Base-by-base conservation (phyloP, 1,140 invertebrate genomes). In the Heliconius melpomene region DNA sequence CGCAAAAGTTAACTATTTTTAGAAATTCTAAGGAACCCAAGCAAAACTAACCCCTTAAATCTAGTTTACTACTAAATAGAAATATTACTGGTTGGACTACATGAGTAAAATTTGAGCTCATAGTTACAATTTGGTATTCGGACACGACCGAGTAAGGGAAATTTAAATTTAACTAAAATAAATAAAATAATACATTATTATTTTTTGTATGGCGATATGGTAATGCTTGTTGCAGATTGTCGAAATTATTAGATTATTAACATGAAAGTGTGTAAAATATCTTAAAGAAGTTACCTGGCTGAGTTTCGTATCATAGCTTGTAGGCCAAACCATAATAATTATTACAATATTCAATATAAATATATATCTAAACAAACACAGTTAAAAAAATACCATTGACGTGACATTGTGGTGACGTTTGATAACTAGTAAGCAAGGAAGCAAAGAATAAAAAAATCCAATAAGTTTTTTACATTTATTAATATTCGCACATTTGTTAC, bases 281-380 rank as follows among this genome's bases (percentile, higher is more conserved):
- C 36, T 5, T 71, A 7, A 72, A 72, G n/a, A 38, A 20, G 0
- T 20, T 85, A 93, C 91, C 82, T 91, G 89, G 38, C 79, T 81
- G 70, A 93, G 81, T 81, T 87, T 90, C 9, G 52, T 74, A 84
- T 93, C 91, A 70, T 70, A 52, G 32, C 83, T 80, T 20, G 91
- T 93, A 29, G 91, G 91, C 91, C 91, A 93, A 40, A 91, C 89
- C 91, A 93, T 93, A 75, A 93, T 93, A 75, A 76, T 74, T 54
- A 72, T 72, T 2, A 26, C 26, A 16, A 29, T 29, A 16, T 66
- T 66, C 5, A 66, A n/a, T 66, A 66, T 29, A 29, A 60, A 23
- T 23, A 66, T 29, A 66, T 66, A 66, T 66, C 29, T 66, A 7
- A 26, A 66, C 60, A 26, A 26, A 26, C 11, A 66, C 23, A 66